Conservation (phyloP, 2,113 vertebrate genomes). For the Ivindomyrus marchei region DNA sequence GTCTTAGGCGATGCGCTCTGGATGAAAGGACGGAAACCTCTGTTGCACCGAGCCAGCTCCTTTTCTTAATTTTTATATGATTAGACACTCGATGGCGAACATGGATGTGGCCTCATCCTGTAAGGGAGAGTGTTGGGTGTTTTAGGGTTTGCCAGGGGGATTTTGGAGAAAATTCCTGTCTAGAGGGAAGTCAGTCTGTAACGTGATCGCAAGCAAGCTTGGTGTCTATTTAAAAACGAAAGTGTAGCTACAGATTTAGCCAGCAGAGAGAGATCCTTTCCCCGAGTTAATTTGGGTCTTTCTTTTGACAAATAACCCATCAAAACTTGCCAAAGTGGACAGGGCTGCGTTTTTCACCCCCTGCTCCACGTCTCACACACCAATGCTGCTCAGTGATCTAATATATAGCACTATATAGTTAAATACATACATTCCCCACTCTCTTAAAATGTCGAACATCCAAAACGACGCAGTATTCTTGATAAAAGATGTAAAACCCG, state of each 20-base stretch:
- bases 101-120: background rate
- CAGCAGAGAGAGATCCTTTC: background rate
- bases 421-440: conserved; percentile 4
- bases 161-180: conserved; percentile 14
- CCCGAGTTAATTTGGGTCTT: background rate
- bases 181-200: conserved; percentile 21
- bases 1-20: background rate
- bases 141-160: background rate
- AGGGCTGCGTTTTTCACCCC: conserved; percentile 3
- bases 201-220: conserved; percentile 15
- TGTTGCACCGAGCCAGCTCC: background rate
- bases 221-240: conserved; percentile 22
- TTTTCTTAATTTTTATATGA: background rate
- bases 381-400: conserved; percentile 24
- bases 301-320: conserved; percentile 7
- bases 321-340: conserved; percentile 20
- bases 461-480: conserved; percentile 72
- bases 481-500: conserved; percentile 94
- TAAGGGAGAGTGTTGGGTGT: background rate
- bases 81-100: background rate
- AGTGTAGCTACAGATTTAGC: conserved; percentile 10
- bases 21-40: conserved; percentile 6
- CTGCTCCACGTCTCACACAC: conserved; percentile 16
- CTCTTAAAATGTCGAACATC: conserved; percentile 60
- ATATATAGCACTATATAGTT: background rate